Conservation (phyloP, 2,888 invertebrate species). For the Orthonychiurus folsomi region DNA sequence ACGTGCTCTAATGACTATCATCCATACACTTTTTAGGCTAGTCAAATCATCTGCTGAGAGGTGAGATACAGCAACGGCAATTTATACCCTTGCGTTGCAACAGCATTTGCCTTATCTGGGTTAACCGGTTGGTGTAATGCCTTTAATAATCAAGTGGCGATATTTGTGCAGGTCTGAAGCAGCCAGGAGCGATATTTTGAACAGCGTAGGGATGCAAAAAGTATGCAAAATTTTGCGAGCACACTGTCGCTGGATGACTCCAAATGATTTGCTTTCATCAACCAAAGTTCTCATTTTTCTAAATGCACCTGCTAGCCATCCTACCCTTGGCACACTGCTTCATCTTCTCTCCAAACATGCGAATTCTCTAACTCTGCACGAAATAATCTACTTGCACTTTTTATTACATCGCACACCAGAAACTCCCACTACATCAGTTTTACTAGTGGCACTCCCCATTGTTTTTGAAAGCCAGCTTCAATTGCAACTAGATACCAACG, state of each 20-base stretch:
- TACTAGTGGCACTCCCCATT: constrained; percentile 57
- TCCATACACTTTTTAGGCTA: background rate
- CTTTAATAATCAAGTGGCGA: background rate
- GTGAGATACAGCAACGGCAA: no score
- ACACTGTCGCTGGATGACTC: constrained; percentile 50
- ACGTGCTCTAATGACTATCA: background rate
- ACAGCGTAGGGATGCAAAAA: constrained; percentile 52
- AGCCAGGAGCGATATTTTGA: constrained; percentile 47
- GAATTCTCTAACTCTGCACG: constrained; percentile 53
- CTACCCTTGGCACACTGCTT: constrained; percentile 55
- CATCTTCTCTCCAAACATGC: constrained; percentile 56
- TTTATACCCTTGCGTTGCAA: no score
- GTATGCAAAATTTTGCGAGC: constrained; percentile 53
- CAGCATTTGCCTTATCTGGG: no score
- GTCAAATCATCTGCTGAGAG: constrained; percentile 4
- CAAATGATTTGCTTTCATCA: constrained; percentile 52
- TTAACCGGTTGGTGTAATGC: no score
- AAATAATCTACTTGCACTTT: constrained; percentile 57
- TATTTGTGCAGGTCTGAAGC: constrained; percentile 18
- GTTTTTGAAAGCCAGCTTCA: constrained; percentile 57
- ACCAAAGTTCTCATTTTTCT: constrained; percentile 54
- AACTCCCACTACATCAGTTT: constrained; percentile 54
- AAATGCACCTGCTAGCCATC: constrained; percentile 52
- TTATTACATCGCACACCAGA: constrained; percentile 45
- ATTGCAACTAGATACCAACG: constrained; percentile 52